A percentile compares a stretch with the other conserved stretches of the same genome.
phyloP scores from a whole-genome alignment of 30 jellyfish, hydroid and myxozoan species.

The Aurelia aurita complex sp. Pacific region DNA sequence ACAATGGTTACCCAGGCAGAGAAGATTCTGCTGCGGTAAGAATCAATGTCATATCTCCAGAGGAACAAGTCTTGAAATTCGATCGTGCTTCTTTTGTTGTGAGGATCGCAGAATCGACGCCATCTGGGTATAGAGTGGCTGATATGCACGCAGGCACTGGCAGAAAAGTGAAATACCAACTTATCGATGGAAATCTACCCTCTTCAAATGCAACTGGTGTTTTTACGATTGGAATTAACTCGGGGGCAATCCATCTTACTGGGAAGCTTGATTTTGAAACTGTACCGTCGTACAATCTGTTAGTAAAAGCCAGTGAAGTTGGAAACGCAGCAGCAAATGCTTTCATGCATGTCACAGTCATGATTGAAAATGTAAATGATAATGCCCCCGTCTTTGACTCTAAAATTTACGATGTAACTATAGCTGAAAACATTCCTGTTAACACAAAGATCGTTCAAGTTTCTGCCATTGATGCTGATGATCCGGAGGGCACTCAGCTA shows the following conservation, averaged over 20 bases:
- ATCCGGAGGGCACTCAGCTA: constrained; percentile 23
- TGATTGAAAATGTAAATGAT: constrained; percentile 75
- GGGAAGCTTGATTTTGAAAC: constrained; percentile 81
- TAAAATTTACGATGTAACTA: constrained; percentile 51
- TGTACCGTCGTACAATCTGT: constrained; percentile 50
- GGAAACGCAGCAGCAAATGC: constrained; percentile 26
- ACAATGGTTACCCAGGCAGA: constrained; percentile 95
- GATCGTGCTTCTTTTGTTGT: constrained; percentile 26
- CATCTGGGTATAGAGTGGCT: constrained; percentile 51
- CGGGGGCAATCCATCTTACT: constrained; percentile 70
- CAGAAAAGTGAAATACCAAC: constrained; percentile 47
- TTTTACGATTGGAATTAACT: constrained; percentile 40
- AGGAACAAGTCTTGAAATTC: constrained; percentile 44
- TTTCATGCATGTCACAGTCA: constrained; percentile 50
- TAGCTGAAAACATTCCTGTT: constrained; percentile 73
- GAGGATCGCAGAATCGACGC: constrained; percentile 61
- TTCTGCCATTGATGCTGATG: constrained; percentile 66
- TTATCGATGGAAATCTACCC: constrained; percentile 73
- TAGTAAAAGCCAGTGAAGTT: constrained; percentile 58
- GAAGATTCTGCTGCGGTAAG: constrained; percentile 71
- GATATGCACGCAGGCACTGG: constrained; percentile 45
- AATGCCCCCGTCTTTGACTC: constrained; percentile 83
- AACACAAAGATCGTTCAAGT: constrained; percentile 60
- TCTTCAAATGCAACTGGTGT: constrained; percentile 75
- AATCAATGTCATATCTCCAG: constrained; percentile 66